Evolutionary conservation across 1,140 invertebrate species (phyloP), one percentile per base, ranked within the genome.

Genomic region (Goniozus legneri): DNA sequence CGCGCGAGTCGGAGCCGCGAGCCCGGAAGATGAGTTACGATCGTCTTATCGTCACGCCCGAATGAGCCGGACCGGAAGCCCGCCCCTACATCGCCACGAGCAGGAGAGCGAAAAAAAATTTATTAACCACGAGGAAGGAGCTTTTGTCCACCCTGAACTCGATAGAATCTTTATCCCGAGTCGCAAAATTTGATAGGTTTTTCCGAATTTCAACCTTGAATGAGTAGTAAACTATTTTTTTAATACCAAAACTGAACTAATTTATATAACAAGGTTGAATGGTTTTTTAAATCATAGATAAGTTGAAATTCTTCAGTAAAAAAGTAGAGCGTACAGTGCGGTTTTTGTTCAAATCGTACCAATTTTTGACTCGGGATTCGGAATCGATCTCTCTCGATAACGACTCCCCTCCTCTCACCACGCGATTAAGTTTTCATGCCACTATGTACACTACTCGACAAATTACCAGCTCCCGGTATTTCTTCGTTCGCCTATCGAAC

Each of bases 21-120:
- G 51, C 44, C 27, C 47, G 15, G n/a, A 8, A 19, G 16, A 40
- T 27, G 15, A 54, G 49, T 45, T 41, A 61, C 57, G 62, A 61
- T 42, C 59, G 27, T 35, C 34, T 52, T 56, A 50, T 56, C 32
- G 18, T 47, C 38, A 12, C 44, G 24, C 24, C 30, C 4, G 22
- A 15, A 8, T 47, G 31, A n/a, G n/a, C n/a, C n/a, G n/a, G n/a
- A n/a, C n/a, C n/a, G n/a, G n/a, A n/a, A n/a, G n/a, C 31, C 16
- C 39, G 21, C 16, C 20, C 38, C 44, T 19, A 27, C 10, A 27
- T 27, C 4, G 4, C 4, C 10, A 6, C 24, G 4, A 4, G 4
- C 4, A 27, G 24, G 4, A 27, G 4, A 27, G 10, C 10, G 10
- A 27, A 27, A 10, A 27, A 27, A 27, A 27, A 27, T 10, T 27